phyloP scores from a whole-genome alignment of 2,113 vertebrate species.

The Antigone vipio region DNA sequence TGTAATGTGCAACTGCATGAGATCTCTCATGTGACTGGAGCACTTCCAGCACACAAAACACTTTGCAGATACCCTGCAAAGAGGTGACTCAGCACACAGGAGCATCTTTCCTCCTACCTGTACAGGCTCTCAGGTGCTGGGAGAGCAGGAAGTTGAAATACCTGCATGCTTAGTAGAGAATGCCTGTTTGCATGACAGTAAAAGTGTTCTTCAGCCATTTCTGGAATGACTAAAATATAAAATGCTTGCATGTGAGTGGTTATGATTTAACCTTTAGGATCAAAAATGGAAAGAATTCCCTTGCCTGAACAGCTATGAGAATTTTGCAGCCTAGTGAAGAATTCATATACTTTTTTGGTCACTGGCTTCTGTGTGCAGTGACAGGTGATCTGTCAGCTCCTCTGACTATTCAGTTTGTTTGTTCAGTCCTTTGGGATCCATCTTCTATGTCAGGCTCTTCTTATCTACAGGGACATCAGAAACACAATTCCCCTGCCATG shows the following conservation, averaged over 20 bases:
- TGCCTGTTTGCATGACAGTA: background rate
- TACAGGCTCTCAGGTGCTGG: background rate
- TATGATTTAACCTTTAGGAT: background rate
- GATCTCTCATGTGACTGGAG: background rate
- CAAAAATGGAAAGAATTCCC: background rate
- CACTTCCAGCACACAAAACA: background rate
- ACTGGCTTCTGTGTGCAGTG: background rate
- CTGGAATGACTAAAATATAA: background rate
- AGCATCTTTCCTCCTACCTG: background rate
- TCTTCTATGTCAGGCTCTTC: background rate
- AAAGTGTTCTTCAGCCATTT: background rate
- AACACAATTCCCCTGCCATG: background rate
- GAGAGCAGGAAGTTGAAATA: background rate
- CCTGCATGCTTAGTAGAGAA: background rate
- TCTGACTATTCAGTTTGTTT: background rate
- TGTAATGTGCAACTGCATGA: background rate
- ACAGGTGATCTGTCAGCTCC: background rate
- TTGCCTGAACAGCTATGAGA: background rate
- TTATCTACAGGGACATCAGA: background rate
- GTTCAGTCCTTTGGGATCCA: background rate
- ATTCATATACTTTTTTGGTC: background rate
- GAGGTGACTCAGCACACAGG: background rate
- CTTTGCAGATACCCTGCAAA: background rate
- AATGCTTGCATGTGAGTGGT: background rate
- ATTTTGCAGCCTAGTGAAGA: background rate